A percentile compares a stretch with the other conserved stretches of the same genome.
phyloP scores from a whole-genome alignment of 2,888 invertebrate species.

The Mesopsocus fuscifrons region DNA sequence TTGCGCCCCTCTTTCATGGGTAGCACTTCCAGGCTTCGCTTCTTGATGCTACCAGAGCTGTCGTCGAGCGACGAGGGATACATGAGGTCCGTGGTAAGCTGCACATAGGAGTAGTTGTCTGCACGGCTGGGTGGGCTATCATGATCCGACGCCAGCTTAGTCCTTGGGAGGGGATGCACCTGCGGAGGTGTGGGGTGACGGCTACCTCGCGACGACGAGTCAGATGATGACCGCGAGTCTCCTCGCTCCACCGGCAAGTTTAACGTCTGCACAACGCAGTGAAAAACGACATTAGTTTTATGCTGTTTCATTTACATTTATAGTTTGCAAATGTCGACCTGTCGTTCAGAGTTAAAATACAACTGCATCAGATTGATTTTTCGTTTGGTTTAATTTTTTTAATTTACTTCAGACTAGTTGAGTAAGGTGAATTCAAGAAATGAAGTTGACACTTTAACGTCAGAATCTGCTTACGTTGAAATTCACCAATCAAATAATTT shows the following conservation, averaged over 20 bases:
- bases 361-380: too few relatives aligned
- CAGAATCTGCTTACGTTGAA: too few relatives aligned
- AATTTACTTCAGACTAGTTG: too few relatives aligned
- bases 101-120: constrained; percentile 68
- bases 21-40: constrained; percentile 31
- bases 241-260: constrained; percentile 65
- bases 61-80: constrained; percentile 42
- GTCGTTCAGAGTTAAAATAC: too few relatives aligned
- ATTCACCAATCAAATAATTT: too few relatives aligned
- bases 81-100: constrained; percentile 68
- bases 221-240: constrained; percentile 60
- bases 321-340: too few relatives aligned
- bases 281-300: constrained; percentile 19
- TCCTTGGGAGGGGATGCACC: constrained; percentile 22
- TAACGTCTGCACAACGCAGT: constrained; percentile 43
- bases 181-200: constrained; percentile 28
- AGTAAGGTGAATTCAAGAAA: too few relatives aligned
- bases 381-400: too few relatives aligned
- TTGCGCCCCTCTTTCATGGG: constrained; percentile 22
- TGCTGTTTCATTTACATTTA: too few relatives aligned
- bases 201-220: constrained; percentile 32
- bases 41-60: constrained; percentile 43
- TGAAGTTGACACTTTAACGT: too few relatives aligned
- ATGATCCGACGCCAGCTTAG: constrained; percentile 20
- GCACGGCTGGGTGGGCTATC: constrained; percentile 23